Conservation (phyloP, 2,797 vertebrate species). For the Centropyge bicolor region DNA sequence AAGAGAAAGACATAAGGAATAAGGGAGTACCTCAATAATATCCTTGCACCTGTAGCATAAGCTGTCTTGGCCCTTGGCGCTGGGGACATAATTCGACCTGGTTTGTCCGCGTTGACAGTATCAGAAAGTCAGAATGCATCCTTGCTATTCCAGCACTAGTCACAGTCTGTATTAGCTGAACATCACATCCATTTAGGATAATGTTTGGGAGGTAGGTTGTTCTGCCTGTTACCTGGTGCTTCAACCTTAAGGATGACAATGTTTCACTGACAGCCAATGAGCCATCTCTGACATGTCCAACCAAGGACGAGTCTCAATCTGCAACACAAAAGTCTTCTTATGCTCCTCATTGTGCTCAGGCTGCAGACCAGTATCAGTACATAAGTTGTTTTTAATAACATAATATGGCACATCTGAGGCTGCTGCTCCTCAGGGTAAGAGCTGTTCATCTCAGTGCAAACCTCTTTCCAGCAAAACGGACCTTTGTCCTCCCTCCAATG, state of each 20-base stretch:
- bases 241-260: neutral
- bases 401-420: neutral
- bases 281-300: neutral
- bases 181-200: constrained; percentile 1
- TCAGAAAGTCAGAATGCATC: too few relatives aligned
- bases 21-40: neutral
- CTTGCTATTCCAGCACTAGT: neutral
- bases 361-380: neutral
- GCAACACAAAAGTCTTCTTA: neutral
- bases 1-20: accelerated
- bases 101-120: neutral
- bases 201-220: neutral
- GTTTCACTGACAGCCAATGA: neutral
- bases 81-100: neutral
- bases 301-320: neutral
- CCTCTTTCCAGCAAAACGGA: constrained; percentile 6
- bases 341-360: neutral
- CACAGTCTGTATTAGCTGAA: constrained; percentile 14
- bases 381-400: constrained; percentile 9
- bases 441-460: constrained; percentile 5
- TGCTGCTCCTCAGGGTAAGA: neutral
- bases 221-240: neutral
- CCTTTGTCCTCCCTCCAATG: neutral
- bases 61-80: neutral
- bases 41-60: neutral